A percentile compares a stretch with the other conserved stretches of the same genome.
Conservation (phyloP, 2,888 invertebrate genomes). For the Ectropis crepuscularia region DNA sequence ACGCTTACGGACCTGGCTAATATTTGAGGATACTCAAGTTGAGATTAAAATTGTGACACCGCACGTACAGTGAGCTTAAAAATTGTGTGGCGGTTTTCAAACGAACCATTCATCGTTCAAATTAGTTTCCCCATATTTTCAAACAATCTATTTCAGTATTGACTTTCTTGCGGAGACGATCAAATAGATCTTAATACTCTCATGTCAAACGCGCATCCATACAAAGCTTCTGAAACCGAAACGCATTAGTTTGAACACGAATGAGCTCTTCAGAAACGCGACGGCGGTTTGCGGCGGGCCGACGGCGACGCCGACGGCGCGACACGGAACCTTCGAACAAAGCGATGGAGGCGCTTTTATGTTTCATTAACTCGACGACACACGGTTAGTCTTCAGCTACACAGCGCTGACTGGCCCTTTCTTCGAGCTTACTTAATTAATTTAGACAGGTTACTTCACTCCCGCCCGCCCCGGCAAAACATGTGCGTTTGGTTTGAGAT, state of each 20-base stretch:
- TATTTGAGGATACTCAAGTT: too few relatives aligned
- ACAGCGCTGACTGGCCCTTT: constrained; percentile 61
- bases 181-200: constrained; percentile 48
- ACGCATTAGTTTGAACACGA: constrained; percentile 76
- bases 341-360: constrained; percentile 61
- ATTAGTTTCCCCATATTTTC: neutral
- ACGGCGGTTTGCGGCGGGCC: constrained; percentile 60
- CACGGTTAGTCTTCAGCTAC: constrained; percentile 59
- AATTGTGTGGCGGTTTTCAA: too few relatives aligned
- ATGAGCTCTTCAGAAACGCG: constrained; percentile 76
- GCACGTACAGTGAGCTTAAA: too few relatives aligned
- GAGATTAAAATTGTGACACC: too few relatives aligned
- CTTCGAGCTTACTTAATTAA: constrained; percentile 75
- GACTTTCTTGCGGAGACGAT: constrained; percentile 11
- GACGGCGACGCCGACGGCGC: constrained; percentile 13
- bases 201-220: constrained; percentile 58
- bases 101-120: too few relatives aligned
- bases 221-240: constrained; percentile 68
- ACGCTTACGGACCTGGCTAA: too few relatives aligned
- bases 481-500: constrained; percentile 59
- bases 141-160: constrained; percentile 6
- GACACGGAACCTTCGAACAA: constrained; percentile 47
- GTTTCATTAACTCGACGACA: constrained; percentile 51
- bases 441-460: constrained; percentile 78
- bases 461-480: constrained; percentile 64